Evolutionary conservation across 2,888 invertebrate species (phyloP).

Genomic region (Lithodes maja): DNA sequence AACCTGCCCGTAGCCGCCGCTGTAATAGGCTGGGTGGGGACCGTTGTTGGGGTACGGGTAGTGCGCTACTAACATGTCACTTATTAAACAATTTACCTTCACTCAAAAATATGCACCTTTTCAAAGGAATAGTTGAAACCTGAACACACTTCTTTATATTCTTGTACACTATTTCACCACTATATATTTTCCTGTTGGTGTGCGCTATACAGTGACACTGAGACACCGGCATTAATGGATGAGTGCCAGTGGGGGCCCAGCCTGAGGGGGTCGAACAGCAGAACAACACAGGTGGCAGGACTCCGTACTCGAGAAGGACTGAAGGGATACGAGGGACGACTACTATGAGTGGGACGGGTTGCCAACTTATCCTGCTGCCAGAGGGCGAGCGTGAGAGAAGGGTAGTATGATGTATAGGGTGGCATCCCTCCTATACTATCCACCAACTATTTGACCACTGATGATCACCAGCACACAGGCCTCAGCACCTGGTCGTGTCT

Average conservation of each 20-base stretch:
- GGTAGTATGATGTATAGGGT: no score
- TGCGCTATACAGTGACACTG: neutral
- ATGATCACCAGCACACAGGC: no score
- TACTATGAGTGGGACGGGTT: no score
- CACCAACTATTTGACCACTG: no score
- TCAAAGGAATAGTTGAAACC: neutral
- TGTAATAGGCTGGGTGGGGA: neutral
- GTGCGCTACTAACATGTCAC: constrained; percentile 18
- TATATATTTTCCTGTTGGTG: neutral
- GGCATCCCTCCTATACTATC: no score
- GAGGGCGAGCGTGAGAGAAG: no score
- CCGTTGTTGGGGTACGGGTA: constrained; percentile 18
- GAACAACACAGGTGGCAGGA: neutral
- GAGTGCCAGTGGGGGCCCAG: neutral
- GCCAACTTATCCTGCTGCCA: no score
- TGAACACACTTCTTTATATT: neutral
- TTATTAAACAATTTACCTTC: neutral
- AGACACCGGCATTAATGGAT: neutral
- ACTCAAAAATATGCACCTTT: no score
- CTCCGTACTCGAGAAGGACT: neutral
- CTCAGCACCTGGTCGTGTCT: no score
- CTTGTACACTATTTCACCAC: neutral
- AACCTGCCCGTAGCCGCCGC: neutral
- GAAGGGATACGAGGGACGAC: neutral
- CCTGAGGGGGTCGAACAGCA: constrained; percentile 6